Conservation (phyloP, 2,888 invertebrate species). For the Dione juno region DNA sequence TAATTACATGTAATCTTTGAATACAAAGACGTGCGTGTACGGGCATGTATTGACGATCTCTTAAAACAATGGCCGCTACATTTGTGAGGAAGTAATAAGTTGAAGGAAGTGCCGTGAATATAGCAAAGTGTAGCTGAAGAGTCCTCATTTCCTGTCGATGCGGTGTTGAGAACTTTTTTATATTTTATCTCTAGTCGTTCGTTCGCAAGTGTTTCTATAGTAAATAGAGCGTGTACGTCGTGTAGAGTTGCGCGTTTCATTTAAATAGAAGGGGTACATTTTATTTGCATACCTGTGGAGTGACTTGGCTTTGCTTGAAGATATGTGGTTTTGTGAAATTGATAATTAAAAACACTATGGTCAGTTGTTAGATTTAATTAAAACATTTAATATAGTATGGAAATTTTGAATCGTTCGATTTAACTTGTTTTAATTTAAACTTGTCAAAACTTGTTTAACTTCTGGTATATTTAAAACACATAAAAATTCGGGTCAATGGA, state of each 20-base stretch:
- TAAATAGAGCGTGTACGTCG: constrained; percentile 8
- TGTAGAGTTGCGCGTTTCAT: constrained; percentile 13
- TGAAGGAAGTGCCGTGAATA: constrained; percentile 40
- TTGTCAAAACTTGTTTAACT: too few species aligned
- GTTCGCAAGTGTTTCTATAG: constrained; percentile 22
- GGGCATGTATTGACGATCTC: constrained; percentile 12
- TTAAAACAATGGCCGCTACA: constrained; percentile 44
- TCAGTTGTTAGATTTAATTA: too few species aligned
- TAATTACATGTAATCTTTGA: neutral
- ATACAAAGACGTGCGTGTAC: constrained; percentile 9
- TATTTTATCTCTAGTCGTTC: neutral
- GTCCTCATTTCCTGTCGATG: constrained; percentile 42
- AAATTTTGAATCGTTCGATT: too few species aligned
- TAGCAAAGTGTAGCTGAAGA: constrained; percentile 39
- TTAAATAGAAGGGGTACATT: neutral
- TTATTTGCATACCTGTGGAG: neutral
- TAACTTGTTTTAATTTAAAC: too few species aligned
- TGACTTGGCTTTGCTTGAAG: neutral
- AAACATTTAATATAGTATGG: too few species aligned
- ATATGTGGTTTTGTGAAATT: neutral
- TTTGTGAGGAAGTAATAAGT: constrained; percentile 46
- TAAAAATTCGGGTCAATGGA: too few species aligned
- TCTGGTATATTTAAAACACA: too few species aligned
- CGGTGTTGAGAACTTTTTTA: constrained; percentile 16
- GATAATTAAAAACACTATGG: too few species aligned